phyloP scores from a whole-genome alignment of 2,113 vertebrate genomes.

The Cranoglanis bouderius region DNA sequence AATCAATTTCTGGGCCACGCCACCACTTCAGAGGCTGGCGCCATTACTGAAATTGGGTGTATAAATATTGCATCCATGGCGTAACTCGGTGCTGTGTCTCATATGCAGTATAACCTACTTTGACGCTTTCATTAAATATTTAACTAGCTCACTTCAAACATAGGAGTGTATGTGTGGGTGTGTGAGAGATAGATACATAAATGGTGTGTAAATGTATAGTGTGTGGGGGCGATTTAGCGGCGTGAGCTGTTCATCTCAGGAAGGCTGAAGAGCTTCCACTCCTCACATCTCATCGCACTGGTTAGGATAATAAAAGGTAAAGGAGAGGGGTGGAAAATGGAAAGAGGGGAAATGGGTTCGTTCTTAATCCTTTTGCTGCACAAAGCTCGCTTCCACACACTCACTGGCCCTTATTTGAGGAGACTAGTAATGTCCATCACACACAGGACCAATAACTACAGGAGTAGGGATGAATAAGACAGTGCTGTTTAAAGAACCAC shows the following conservation, averaged over 20 bases:
- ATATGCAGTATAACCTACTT: conserved; percentile 46
- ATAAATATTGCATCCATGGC: conserved; percentile 49
- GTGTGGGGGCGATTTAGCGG: background rate
- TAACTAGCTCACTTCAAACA: conserved; percentile 54
- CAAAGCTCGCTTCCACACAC: conserved; percentile 18
- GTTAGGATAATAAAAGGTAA: conserved; percentile 45
- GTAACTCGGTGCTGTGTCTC: conserved; percentile 36
- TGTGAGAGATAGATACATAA: background rate
- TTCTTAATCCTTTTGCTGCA: conserved; percentile 43
- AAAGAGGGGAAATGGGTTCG: background rate
- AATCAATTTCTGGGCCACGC: conserved; percentile 11
- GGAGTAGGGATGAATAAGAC: background rate
- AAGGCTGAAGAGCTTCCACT: background rate
- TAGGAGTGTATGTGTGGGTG: background rate
- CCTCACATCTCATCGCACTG: conserved; percentile 36
- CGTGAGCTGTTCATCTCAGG: conserved; percentile 23
- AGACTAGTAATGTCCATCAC: background rate
- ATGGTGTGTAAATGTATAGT: background rate
- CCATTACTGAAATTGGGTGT: conserved; percentile 51
- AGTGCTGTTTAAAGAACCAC: background rate
- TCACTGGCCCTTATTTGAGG: background rate
- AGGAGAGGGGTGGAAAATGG: conserved; percentile 5
- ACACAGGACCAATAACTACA: background rate
- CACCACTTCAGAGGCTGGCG: conserved; percentile 43
- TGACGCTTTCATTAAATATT: conserved; percentile 56